A percentile compares a stretch with the other conserved stretches of the same genome.
These are phyloP conservation scores for Neotoxoptera formosana DNA, from an alignment of 1,140 invertebrate genomes.

Conservation along the genomic window DNA sequence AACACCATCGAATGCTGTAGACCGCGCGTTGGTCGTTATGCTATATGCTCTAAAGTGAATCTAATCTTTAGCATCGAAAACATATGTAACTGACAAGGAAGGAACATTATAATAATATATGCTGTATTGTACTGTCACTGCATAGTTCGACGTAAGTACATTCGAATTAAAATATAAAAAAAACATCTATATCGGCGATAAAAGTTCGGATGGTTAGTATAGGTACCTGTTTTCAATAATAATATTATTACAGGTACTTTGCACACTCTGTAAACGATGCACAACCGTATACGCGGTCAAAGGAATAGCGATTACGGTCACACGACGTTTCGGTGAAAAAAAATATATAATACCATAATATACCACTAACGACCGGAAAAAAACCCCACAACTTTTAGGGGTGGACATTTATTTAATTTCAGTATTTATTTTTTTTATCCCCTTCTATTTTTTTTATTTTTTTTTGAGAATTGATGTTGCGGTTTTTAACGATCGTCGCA, in stretches of 20 bases:
- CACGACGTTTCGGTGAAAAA: slow-evolving; percentile 10
- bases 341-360: slow-evolving; percentile 35
- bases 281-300: background rate
- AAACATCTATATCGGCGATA: background rate
- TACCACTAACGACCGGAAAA: slow-evolving; percentile 50
- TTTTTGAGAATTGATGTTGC: slow-evolving; percentile 55
- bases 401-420: slow-evolving; percentile 58
- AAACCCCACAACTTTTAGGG: slow-evolving; percentile 51
- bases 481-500: slow-evolving; percentile 58
- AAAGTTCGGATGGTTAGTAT: background rate
- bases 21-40: background rate
- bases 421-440: slow-evolving; percentile 25
- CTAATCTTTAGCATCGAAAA: background rate
- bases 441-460: slow-evolving; percentile 22
- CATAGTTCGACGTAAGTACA: background rate
- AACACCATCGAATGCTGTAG: background rate
- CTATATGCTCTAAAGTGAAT: background rate
- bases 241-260: background rate
- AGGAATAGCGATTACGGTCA: background rate
- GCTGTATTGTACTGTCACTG: background rate
- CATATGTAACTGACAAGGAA: background rate
- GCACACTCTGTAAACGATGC: background rate
- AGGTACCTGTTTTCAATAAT: too few relatives aligned
- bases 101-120: background rate
- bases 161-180: background rate